Base-by-base conservation (phyloP, 2,888 invertebrate species). In the Mycalesis mineus region DNA sequence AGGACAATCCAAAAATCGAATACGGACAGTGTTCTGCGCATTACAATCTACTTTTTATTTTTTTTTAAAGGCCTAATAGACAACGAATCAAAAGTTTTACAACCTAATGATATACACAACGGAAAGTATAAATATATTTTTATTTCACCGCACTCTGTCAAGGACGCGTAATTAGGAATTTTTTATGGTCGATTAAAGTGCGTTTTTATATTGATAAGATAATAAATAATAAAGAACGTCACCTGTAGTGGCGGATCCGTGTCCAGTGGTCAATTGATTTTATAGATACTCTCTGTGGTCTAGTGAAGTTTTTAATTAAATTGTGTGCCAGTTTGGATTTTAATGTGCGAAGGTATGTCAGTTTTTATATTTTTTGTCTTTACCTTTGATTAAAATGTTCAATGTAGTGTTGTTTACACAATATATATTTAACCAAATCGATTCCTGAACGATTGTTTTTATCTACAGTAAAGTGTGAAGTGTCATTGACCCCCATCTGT, bases 141-240 rank as follows among this genome's bases (percentile, higher is more conserved):
- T 42, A 9, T 40, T 40, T 36, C 36, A 11, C 29, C 33, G 36
- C 11, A 33, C 42, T 42, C 70, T 64, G 61, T 67, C 65, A 65
- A 68, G 72, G 69, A 70, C 75, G 71, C 60, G 74, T 72, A 72
- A 71, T 71, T 72, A 71, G 69, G 69, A 70, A 71, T 71, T 72
- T 70, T 39, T 67, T 51, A 58, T 71, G 63, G 68, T 22, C 67
- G 71, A 77, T 75, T 72, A 68, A 64, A 66, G 64, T 70, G 72
- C 68, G 70, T 68, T 73, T 66, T 71, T 68, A 62, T 65, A 68
- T 69, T 57, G 85, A 84, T 87, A 82, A 85, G 81, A 85, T 85
- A 77, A 72, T 68, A 44, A 44, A 29, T 47, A 31, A 65, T 45
- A 14, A 11, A 14, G 60, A 68, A 69, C 67, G 68, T 68, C 66